phyloP scores from a whole-genome alignment of 2,888 invertebrate species.

The Aromia moschata region DNA sequence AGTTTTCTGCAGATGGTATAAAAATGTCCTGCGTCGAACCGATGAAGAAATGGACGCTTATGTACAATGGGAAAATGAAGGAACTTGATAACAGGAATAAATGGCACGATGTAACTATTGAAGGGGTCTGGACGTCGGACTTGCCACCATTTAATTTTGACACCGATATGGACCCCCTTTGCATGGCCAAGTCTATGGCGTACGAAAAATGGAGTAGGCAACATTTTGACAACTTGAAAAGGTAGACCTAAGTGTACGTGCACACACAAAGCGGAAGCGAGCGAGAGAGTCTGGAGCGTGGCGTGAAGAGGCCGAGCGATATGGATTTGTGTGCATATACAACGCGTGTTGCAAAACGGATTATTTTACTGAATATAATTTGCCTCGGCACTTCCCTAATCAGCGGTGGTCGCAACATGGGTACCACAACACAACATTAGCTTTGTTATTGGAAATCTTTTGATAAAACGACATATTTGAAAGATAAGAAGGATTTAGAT shows the following conservation, averaged over 20 bases:
- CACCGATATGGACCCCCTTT: constrained; percentile 69
- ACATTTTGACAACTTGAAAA: constrained; percentile 72
- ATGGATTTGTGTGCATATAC: too few relatives aligned
- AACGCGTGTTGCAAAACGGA: too few relatives aligned
- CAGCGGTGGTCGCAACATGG: too few relatives aligned
- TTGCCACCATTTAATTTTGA: constrained; percentile 75
- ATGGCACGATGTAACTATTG: constrained; percentile 66
- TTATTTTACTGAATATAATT: too few relatives aligned
- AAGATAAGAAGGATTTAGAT: too few relatives aligned
- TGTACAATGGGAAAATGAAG: constrained; percentile 73
- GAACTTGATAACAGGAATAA: constrained; percentile 57
- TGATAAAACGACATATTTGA: too few relatives aligned
- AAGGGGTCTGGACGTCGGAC: constrained; percentile 69
- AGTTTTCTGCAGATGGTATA: constrained; percentile 72
- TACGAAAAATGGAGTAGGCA: constrained; percentile 73
- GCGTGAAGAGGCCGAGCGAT: too few relatives aligned
- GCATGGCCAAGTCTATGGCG: constrained; percentile 73
- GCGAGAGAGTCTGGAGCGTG: too few relatives aligned
- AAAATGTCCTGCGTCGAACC: constrained; percentile 69
- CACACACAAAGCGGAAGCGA: too few relatives aligned
- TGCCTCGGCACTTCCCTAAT: too few relatives aligned
- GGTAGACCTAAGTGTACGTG: constrained; percentile 63
- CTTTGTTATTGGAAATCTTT: too few relatives aligned
- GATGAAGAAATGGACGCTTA: constrained; percentile 75
- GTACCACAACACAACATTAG: too few relatives aligned